These are phyloP conservation scores for Python bivittatus DNA, from an alignment of 2,113 vertebrate genomes.

Conservation along the genomic window DNA sequence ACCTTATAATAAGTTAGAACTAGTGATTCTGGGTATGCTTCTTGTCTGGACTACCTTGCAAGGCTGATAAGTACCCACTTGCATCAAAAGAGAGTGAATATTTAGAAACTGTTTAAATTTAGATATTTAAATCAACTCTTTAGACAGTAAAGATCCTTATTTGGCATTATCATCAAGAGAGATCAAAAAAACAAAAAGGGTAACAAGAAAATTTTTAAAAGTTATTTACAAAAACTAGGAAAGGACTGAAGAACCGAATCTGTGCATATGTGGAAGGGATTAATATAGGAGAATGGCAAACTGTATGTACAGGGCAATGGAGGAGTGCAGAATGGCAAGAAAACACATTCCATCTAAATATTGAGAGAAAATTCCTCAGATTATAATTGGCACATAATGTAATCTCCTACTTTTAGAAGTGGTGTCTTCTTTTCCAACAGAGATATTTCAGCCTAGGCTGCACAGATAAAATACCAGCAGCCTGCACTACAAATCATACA, in stretches of 20 bases:
- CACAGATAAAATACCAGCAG: too few species aligned
- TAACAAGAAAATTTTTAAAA: neutral
- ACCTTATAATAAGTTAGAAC: neutral
- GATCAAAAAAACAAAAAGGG: neutral
- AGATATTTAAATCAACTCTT: neutral
- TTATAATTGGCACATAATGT: too few species aligned
- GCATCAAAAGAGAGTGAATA: neutral
- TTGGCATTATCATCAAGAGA: neutral
- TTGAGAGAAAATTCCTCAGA: too few species aligned
- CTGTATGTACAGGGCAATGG: neutral
- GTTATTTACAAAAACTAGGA: neutral
- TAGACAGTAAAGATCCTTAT: neutral
- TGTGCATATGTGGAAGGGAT: neutral
- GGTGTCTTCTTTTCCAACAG: too few species aligned
- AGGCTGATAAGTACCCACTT: too few species aligned
- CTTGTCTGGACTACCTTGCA: too few species aligned
- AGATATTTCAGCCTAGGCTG: too few species aligned
- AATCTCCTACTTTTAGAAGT: too few species aligned
- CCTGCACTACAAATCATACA: too few species aligned
- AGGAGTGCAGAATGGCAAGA: too few species aligned
- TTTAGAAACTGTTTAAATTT: neutral
- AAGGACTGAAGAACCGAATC: neutral
- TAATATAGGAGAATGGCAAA: neutral
- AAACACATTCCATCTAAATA: too few species aligned
- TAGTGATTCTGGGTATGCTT: too few species aligned